Conservation (phyloP, 2,113 vertebrate species). For the Excalfactoria chinensis region DNA sequence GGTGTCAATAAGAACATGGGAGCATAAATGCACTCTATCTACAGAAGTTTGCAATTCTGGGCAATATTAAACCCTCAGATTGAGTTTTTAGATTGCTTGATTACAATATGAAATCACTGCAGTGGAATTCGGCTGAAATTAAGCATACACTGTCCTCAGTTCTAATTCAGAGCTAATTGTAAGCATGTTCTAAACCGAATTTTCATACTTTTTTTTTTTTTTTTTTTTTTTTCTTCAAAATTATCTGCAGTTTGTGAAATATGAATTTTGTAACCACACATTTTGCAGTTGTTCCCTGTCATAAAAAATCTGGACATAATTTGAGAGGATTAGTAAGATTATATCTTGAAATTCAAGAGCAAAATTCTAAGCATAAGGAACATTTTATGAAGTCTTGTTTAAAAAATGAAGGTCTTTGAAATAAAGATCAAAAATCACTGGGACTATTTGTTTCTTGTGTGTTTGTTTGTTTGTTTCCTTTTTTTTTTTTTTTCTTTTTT, state of each 20-base stretch:
- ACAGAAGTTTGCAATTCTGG: neutral
- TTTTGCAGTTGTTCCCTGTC: neutral
- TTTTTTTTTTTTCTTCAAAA: neutral
- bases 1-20: neutral
- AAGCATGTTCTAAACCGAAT: neutral
- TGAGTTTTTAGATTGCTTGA: neutral
- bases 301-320: neutral
- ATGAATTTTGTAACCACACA: neutral
- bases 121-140: neutral
- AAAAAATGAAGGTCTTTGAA: neutral
- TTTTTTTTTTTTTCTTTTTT: too few species aligned
- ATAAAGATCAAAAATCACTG: neutral
- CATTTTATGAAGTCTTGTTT: neutral
- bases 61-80: neutral
- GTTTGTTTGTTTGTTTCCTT: too few species aligned
- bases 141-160: neutral
- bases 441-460: too few species aligned
- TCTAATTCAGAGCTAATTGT: neutral
- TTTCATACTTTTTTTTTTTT: neutral
- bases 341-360: neutral
- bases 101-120: neutral
- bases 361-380: neutral
- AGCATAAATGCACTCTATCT: neutral
- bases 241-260: neutral
- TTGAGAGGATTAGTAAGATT: neutral